A percentile compares a stretch with the other conserved stretches of the same genome.
Conservation (phyloP, 2,888 invertebrate species). For the Temnothorax ravouxi region DNA sequence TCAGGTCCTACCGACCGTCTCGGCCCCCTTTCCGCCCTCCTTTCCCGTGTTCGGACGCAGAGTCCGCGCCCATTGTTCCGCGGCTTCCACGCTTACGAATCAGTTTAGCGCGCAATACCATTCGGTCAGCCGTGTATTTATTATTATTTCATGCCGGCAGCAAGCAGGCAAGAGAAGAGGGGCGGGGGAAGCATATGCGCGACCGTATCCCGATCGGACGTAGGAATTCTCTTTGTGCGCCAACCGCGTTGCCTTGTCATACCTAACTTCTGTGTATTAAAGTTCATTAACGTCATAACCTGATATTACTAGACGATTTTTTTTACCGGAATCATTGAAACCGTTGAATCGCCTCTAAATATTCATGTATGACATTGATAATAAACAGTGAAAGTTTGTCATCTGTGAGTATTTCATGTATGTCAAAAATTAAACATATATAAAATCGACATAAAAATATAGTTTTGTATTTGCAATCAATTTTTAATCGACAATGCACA, state of each 20-base stretch:
- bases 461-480: neutral
- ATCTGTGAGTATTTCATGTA: neutral
- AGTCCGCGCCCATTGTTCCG: conserved; percentile 84
- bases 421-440: neutral
- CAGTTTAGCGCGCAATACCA: conserved; percentile 78
- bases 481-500: neutral
- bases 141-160: conserved; percentile 76
- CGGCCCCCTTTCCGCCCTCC: conserved; percentile 52
- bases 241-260: conserved; percentile 15
- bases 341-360: neutral
- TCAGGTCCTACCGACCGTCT: conserved; percentile 75
- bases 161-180: conserved; percentile 47
- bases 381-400: neutral
- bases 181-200: conserved; percentile 10
- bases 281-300: neutral
- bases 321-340: neutral
- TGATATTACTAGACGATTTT: neutral
- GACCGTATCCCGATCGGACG: conserved; percentile 50
- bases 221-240: conserved; percentile 42
- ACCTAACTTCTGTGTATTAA: neutral
- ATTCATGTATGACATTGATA: neutral
- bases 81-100: conserved; percentile 85
- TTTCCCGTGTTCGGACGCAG: conserved; percentile 54
- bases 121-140: conserved; percentile 73
- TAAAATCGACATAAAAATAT: neutral